Conservation (phyloP, 2,113 vertebrate species). For the Puffinus mauretanicus region DNA sequence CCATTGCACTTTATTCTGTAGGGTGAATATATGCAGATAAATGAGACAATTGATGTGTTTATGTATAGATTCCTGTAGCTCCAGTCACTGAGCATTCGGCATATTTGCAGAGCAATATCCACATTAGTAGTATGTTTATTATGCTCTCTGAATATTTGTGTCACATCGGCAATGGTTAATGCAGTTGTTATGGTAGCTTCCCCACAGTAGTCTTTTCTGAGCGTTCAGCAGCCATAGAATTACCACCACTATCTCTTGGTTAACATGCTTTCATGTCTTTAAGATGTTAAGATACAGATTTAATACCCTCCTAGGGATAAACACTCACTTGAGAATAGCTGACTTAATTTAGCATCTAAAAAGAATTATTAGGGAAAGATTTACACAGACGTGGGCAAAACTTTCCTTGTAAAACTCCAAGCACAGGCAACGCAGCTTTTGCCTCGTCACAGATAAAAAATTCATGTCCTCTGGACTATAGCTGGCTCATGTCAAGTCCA, state of each 20-base stretch:
- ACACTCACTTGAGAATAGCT: background rate
- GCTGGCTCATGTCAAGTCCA: background rate
- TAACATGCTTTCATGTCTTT: background rate
- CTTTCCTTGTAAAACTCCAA: background rate
- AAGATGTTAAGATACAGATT: background rate
- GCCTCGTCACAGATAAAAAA: background rate
- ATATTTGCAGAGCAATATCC: background rate
- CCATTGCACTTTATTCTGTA: background rate
- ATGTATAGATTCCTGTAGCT: background rate
- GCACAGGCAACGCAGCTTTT: background rate
- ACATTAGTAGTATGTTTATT: background rate
- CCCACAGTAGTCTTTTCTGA: background rate
- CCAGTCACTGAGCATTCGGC: background rate
- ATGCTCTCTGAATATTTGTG: background rate
- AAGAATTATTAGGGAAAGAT: background rate
- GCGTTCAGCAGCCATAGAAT: background rate
- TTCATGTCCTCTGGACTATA: background rate
- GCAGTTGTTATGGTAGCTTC: background rate
- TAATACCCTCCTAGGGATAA: background rate
- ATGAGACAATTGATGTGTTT: background rate
- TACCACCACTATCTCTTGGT: background rate
- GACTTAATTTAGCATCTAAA: background rate
- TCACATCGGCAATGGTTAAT: background rate
- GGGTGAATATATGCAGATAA: background rate
- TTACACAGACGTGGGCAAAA: background rate